These are phyloP conservation scores for Scytalopus superciliaris DNA, from an alignment of 2,113 vertebrate genomes.

Conservation along the genomic window DNA sequence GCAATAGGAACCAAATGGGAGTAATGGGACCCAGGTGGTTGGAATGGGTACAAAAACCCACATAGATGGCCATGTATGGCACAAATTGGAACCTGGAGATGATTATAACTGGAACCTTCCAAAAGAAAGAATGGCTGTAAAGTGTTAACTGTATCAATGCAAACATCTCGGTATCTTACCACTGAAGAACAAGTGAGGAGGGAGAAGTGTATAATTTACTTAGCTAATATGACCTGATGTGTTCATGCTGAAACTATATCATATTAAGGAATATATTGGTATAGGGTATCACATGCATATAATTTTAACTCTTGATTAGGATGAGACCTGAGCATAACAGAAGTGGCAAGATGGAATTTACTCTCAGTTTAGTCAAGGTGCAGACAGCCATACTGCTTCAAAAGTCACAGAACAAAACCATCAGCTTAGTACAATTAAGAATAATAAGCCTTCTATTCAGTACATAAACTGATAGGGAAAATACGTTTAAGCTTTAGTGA, in stretches of 20 bases:
- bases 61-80: background rate
- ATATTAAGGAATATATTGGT: background rate
- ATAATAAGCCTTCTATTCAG: background rate
- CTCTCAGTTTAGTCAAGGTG: background rate
- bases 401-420: background rate
- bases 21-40: slow-evolving; percentile 57
- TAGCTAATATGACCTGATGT: background rate
- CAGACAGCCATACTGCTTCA: background rate
- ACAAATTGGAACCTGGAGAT: slow-evolving; percentile 15
- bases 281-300: background rate
- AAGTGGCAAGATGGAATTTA: background rate
- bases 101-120: slow-evolving; percentile 14
- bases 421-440: background rate
- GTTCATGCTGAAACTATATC: background rate
- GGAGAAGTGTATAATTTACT: background rate
- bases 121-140: background rate
- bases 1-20: slow-evolving; percentile 54
- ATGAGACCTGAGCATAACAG: background rate
- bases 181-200: background rate
- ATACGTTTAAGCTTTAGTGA: background rate
- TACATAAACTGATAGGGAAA: background rate
- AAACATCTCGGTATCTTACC: background rate
- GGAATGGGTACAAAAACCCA: slow-evolving; percentile 45
- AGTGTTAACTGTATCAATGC: background rate
- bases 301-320: background rate